phyloP scores from a whole-genome alignment of 2,888 invertebrate species.

The Lathronympha strigana region DNA sequence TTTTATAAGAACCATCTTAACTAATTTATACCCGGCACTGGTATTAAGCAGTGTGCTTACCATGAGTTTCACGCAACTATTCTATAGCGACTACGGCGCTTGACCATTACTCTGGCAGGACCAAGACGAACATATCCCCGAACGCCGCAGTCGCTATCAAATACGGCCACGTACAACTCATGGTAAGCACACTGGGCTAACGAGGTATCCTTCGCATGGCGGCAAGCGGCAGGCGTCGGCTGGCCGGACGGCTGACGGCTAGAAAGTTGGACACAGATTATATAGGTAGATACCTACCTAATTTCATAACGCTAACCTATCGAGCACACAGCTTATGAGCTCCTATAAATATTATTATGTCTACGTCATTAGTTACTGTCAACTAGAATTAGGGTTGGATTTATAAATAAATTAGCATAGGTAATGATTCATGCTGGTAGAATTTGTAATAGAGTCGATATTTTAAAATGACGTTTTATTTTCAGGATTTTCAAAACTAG shows the following conservation, averaged over 20 bases:
- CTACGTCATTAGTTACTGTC: constrained; percentile 30
- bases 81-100: too few species aligned
- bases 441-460: constrained; percentile 2
- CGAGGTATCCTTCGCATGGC: constrained; percentile 27
- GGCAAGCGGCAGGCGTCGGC: neutral
- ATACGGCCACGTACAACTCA: neutral
- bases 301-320: constrained; percentile 37
- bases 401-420: constrained; percentile 17
- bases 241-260: constrained; percentile 26
- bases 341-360: constrained; percentile 30
- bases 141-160: too few species aligned
- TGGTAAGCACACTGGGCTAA: constrained; percentile 7
- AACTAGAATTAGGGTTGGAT: constrained; percentile 15
- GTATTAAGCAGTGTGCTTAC: constrained; percentile 2
- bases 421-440: neutral
- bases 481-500: neutral
- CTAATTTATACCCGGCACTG: constrained; percentile 5
- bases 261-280: too few species aligned
- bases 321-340: constrained; percentile 28
- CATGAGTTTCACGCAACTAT: too few species aligned
- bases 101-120: too few species aligned
- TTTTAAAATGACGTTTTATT: neutral
- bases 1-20: constrained; percentile 13
- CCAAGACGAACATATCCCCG: too few species aligned
- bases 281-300: too few species aligned